These are phyloP conservation scores for Patiria pectinifera DNA, from an alignment of 53 echinoderm and acorn worm species.

Conservation along the genomic window DNA sequence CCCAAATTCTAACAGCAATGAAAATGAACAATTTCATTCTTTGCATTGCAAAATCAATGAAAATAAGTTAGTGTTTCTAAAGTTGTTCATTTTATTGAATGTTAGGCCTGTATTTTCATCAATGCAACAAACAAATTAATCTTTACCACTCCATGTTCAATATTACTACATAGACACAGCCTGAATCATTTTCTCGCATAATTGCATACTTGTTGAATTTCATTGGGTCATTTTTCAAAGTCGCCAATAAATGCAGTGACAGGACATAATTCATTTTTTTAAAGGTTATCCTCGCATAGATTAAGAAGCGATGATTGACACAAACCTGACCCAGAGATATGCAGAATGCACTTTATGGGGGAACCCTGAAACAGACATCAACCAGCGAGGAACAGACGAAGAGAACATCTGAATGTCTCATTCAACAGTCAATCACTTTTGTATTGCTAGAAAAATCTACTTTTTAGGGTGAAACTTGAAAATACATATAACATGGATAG, in stretches of 20 bases:
- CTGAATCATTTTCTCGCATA: neutral
- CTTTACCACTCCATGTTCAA: too few relatives aligned
- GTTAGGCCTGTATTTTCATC: too few relatives aligned
- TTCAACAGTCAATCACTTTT: too few relatives aligned
- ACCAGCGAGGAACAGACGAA: neutral
- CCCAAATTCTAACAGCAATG: too few relatives aligned
- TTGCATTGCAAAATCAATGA: too few relatives aligned
- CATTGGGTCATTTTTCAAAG: constrained; percentile 19
- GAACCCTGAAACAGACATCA: neutral
- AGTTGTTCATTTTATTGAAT: too few relatives aligned
- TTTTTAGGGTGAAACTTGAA: too few relatives aligned
- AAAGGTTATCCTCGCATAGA: neutral
- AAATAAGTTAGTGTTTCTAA: too few relatives aligned
- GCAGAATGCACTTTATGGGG: neutral
- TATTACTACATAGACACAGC: neutral
- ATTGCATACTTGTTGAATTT: constrained; percentile 2
- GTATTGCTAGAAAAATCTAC: neutral
- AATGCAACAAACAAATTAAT: too few relatives aligned
- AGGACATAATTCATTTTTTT: constrained; percentile 37
- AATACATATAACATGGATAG: too few relatives aligned
- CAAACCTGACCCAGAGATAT: neutral
- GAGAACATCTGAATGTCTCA: neutral
- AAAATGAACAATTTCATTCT: too few relatives aligned
- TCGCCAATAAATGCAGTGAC: constrained; percentile 12
- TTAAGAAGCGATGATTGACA: constrained; percentile 23